Percentiles rank a stretch among this genome's conserved stretches.
Evolutionary conservation across 2,113 vertebrate species (phyloP).

Genomic region (Oriolus oriolus): DNA sequence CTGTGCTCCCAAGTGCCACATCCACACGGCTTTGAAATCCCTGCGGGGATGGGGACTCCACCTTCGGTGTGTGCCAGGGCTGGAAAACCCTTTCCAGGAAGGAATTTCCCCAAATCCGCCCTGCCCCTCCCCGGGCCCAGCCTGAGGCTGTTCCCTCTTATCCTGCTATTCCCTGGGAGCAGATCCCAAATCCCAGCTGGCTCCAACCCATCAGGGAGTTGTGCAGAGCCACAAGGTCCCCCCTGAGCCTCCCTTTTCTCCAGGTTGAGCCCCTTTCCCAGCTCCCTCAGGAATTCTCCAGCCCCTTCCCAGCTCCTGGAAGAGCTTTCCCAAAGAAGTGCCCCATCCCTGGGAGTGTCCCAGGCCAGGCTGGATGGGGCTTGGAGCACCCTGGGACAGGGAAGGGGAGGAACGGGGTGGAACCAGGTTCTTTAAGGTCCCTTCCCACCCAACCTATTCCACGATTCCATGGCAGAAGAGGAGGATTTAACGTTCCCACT

Average conservation of each 20-base stretch:
- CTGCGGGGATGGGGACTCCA: accelerated
- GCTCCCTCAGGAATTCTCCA: not conserved
- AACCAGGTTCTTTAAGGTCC: not conserved
- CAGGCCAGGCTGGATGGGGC: not conserved
- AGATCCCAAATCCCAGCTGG: not conserved
- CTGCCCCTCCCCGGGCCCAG: not conserved
- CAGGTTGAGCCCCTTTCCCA: not conserved
- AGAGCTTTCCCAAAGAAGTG: not conserved
- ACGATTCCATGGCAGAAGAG: accelerated
- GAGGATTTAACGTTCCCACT: not conserved
- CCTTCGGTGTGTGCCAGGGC: not conserved
- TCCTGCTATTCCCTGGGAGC: not conserved
- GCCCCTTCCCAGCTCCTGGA: not conserved
- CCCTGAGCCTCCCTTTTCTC: not conserved
- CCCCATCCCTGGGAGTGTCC: not conserved
- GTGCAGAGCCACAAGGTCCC: no score
- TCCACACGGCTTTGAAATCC: not conserved
- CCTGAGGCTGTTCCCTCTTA: not conserved
- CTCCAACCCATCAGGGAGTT: no score
- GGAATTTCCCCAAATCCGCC: accelerated
- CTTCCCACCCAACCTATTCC: not conserved
- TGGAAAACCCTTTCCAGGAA: accelerated
- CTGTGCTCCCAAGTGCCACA: not conserved
- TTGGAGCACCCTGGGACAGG: not conserved
- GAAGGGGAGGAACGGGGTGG: not conserved